These are phyloP conservation scores for Latrodectus geometricus DNA, from an alignment of 1,140 invertebrate species.

Conservation along the genomic window DNA sequence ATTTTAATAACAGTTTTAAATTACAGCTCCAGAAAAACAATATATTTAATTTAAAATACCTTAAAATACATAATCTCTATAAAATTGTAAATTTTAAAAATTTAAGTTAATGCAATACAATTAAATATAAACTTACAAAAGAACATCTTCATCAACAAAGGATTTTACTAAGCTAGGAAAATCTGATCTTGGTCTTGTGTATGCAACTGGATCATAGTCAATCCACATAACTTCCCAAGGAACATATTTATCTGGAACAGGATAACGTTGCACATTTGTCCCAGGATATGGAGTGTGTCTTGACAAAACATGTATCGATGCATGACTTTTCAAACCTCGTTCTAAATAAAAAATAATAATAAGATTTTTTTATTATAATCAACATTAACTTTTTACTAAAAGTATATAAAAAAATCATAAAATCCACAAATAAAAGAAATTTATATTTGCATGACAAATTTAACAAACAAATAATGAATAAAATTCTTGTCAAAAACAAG, in stretches of 20 bases:
- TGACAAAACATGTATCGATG: conserved; percentile 64
- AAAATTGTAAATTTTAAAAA: background rate
- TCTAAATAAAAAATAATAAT: conserved; percentile 27
- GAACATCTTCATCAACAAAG: conserved; percentile 69
- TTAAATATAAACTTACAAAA: conserved; percentile 66
- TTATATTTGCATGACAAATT: too few relatives aligned
- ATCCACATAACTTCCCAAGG: conserved; percentile 69
- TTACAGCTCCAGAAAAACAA: too few relatives aligned
- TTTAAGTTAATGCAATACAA: background rate
- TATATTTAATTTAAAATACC: too few relatives aligned
- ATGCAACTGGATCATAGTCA: conserved; percentile 69
- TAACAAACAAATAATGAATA: too few relatives aligned
- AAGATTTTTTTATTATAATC: background rate
- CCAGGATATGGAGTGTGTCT: conserved; percentile 68
- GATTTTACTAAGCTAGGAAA: conserved; percentile 65
- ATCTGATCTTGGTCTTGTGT: conserved; percentile 65
- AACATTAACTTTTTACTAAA: too few relatives aligned
- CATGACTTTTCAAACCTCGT: conserved; percentile 38
- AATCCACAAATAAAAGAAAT: too few relatives aligned
- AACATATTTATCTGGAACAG: conserved; percentile 71
- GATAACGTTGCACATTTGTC: conserved; percentile 68
- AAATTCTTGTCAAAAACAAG: too few relatives aligned
- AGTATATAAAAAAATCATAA: too few relatives aligned
- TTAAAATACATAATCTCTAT: background rate
- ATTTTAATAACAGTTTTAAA: too few relatives aligned